A percentile compares a stretch with the other conserved stretches of the same genome.
phyloP scores from a whole-genome alignment of 2,888 invertebrate species.

The Oligia fasciuncula region DNA sequence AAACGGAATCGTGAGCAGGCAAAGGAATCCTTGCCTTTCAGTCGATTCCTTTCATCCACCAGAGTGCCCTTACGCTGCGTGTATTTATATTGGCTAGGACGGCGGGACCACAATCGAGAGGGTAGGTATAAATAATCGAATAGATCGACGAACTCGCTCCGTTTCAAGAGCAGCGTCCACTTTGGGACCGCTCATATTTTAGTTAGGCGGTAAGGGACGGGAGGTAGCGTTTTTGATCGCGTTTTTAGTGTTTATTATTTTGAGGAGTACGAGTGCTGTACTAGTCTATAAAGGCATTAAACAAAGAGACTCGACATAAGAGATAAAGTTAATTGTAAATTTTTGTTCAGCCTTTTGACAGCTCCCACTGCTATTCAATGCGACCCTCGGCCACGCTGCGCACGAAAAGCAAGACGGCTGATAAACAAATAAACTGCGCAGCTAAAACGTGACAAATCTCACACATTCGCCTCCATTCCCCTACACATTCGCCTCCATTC shows the following conservation, averaged over 20 bases:
- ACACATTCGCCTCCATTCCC: too few species aligned
- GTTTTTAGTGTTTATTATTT: neutral
- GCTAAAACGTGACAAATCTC: too few species aligned
- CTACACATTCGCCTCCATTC: too few species aligned
- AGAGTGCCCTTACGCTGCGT: conserved; percentile 27
- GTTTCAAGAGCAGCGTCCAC: conserved; percentile 57
- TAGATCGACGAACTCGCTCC: conserved; percentile 58
- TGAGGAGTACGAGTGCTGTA: neutral
- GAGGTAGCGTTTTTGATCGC: conserved; percentile 34
- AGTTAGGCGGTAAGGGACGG: conserved; percentile 25
- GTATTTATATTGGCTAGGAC: conserved; percentile 29
- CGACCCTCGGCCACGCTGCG: too few species aligned
- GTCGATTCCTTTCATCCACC: conserved; percentile 28
- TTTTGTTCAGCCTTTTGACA: too few species aligned
- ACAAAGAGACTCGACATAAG: too few species aligned
- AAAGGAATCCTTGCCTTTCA: conserved; percentile 9
- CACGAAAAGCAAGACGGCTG: too few species aligned
- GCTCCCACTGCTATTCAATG: too few species aligned
- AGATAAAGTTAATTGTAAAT: too few species aligned
- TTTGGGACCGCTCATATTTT: conserved; percentile 60
- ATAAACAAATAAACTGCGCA: too few species aligned
- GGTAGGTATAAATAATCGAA: conserved; percentile 62
- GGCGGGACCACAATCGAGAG: conserved; percentile 45
- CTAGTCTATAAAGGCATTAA: too few species aligned
- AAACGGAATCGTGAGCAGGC: neutral